Conservation (phyloP, 2,797 vertebrate genomes). For the Coregonus ussuriensis region DNA sequence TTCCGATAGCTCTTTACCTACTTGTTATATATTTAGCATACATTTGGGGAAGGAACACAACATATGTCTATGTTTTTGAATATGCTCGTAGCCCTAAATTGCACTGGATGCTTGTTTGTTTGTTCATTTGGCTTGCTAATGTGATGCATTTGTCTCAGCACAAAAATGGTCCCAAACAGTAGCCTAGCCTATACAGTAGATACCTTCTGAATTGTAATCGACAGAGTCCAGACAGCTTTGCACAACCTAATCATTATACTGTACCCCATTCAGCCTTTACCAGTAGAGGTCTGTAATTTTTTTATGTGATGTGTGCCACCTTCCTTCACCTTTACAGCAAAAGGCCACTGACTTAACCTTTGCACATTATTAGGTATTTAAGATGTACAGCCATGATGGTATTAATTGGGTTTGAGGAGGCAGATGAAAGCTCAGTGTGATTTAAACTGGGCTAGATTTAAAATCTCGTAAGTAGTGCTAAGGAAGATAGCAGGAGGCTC, state of each 20-base stretch:
- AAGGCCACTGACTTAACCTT: constrained; percentile 59
- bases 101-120: background rate
- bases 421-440: constrained; percentile 50
- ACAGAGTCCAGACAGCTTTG: constrained; percentile 45
- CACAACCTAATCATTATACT: constrained; percentile 50
- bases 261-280: background rate
- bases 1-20: constrained; percentile 26
- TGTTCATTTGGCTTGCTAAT: background rate
- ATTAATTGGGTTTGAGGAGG: constrained; percentile 68
- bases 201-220: constrained; percentile 59
- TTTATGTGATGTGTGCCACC: constrained; percentile 11
- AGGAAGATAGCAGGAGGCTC: constrained; percentile 74
- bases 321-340: constrained; percentile 63
- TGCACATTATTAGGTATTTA: constrained; percentile 46
- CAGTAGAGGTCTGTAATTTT: background rate
- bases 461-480: constrained; percentile 75
- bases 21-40: background rate
- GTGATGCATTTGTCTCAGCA: background rate
- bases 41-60: background rate
- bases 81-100: background rate
- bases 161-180: background rate
- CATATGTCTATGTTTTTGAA: background rate
- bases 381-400: constrained; percentile 54
- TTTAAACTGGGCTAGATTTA: constrained; percentile 42
- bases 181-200: constrained; percentile 38